Conservation (phyloP, 2,797 vertebrate genomes). For the Margarornis squamiger region DNA sequence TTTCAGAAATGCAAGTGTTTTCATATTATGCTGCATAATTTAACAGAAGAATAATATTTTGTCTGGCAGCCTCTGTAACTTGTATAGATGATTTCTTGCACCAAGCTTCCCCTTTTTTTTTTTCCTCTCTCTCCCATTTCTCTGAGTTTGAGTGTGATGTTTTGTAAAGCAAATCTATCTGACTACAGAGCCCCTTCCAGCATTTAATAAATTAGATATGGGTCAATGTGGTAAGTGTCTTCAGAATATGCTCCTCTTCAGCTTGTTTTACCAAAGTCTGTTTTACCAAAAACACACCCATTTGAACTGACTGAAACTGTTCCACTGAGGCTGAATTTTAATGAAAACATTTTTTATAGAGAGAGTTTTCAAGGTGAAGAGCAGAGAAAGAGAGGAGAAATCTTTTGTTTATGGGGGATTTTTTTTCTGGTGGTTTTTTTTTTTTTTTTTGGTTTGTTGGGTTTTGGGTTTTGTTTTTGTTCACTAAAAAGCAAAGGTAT, state of each 20-base stretch:
- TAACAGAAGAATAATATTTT: constrained; percentile 60
- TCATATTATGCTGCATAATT: constrained; percentile 6
- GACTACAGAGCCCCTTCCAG: not conserved
- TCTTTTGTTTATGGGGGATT: not conserved
- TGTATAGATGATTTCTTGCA: constrained; percentile 50
- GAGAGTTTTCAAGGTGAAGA: not conserved
- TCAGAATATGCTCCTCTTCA: not conserved
- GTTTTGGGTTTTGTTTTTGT: too few species aligned
- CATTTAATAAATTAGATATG: constrained; percentile 13
- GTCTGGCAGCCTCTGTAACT: constrained; percentile 13
- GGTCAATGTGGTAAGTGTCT: not conserved
- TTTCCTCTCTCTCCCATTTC: not conserved
- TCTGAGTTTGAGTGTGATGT: not conserved
- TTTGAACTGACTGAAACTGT: not conserved
- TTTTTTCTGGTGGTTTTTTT: not conserved
- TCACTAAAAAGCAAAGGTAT: not conserved
- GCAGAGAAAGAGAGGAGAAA: not conserved
- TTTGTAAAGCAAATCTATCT: constrained; percentile 33
- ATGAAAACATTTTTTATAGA: not conserved
- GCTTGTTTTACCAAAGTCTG: not conserved
- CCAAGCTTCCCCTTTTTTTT: not conserved
- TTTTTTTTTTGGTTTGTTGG: too few species aligned
- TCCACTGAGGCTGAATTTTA: not conserved
- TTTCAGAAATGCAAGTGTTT: constrained; percentile 43
- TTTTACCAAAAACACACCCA: not conserved